Conservation (phyloP, 1,140 invertebrate genomes). For the Atta colombica region DNA sequence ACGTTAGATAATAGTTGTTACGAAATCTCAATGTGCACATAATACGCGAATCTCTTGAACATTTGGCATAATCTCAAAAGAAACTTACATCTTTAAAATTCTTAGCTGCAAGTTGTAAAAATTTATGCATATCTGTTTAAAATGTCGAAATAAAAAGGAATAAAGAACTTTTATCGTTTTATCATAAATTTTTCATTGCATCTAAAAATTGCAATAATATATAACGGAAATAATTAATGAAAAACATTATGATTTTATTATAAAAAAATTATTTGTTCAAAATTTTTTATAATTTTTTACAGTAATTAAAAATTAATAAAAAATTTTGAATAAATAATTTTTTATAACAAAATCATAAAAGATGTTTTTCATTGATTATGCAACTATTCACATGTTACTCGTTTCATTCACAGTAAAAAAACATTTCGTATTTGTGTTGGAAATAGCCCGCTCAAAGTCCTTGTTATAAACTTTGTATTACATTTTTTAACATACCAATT, state of each 20-base stretch:
- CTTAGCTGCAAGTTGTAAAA: not conserved
- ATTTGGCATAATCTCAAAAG: conserved; percentile 2
- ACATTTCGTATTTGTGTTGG: too few relatives aligned
- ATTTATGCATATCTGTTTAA: not conserved
- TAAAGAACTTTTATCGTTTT: not conserved
- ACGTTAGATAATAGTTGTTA: conserved; percentile 11
- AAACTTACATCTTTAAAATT: conserved; percentile 1
- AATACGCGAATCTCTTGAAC: conserved; percentile 4
- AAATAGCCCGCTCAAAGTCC: too few relatives aligned
- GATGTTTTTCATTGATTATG: too few relatives aligned
- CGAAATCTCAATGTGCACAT: not conserved
- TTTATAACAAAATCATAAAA: too few relatives aligned
- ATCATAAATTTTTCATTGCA: not conserved
- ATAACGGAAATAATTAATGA: not conserved
- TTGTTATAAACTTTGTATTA: too few relatives aligned
- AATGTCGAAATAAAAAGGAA: not conserved
- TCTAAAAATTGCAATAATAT: not conserved
- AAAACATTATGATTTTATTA: not conserved
- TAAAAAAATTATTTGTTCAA: not conserved
- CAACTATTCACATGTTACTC: not conserved
- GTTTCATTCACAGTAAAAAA: not conserved
- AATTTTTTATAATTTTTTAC: not conserved
- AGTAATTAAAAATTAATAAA: not conserved
- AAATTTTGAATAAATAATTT: too few relatives aligned
- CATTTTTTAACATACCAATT: too few relatives aligned